Base-by-base conservation (phyloP, 2,888 invertebrate genomes). In the Andricus curvator region DNA sequence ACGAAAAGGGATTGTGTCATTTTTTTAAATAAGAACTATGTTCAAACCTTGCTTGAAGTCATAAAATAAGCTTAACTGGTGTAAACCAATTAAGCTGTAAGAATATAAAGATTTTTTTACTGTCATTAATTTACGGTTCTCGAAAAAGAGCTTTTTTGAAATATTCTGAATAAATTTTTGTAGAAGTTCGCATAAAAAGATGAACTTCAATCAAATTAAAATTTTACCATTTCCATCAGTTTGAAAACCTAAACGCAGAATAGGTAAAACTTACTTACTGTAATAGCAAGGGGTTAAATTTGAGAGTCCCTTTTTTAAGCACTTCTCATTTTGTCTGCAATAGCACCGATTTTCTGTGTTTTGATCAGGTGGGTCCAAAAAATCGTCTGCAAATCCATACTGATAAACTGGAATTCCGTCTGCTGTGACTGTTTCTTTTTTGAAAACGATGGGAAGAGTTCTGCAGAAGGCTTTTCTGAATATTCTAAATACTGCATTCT, bases 401-500 rank as follows among this genome's bases (percentile, higher is more conserved):
- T 94, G 93, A 83, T 94, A 94, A 0, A 94, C 95, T 17, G 94
- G 93, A 0, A 95, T 93, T 0, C 96, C 96, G 29, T 93, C 90
- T 1, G 93, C 87, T 11, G 90, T 90, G 2, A 90, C 82, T 0
- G 89, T 87, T 77, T 92, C 91, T 11, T 89, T 85, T 51, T 89
- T 87, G 84, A 93, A 95, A 1, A 89, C 90, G 66, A 96, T 92
- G 0, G 94, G 95, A 62, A 97, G 88, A 0, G 96, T 94, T 68
- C 97, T 94, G 91, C 98, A 98, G 88, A 98, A 96, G 0, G 96
- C 95, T 86, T 95, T 95, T 37, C 97, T 94, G 91, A 95, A 98
- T 11, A 97, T 90, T 22, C 94, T 93, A 83, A 97, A 93, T 0
- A 92, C 90, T 0, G 93, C 93, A 0, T 93, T 93, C 78, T 93